Conservation (phyloP, 2,113 vertebrate species). For the Chiloscyllium plagiosum region DNA sequence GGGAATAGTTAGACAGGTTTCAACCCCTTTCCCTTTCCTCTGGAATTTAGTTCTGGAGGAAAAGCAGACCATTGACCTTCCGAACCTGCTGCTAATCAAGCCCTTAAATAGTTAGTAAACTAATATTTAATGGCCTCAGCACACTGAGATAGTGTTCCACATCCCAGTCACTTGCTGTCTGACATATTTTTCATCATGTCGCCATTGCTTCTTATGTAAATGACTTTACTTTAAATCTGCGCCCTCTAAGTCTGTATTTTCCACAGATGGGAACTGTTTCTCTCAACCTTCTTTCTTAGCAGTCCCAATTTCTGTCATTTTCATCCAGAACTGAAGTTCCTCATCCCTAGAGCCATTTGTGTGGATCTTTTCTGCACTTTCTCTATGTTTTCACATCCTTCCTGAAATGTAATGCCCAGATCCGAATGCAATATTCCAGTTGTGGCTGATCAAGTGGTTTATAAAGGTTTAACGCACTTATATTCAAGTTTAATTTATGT, state of each 20-base stretch:
- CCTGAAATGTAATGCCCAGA: not conserved
- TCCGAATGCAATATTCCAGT: not conserved
- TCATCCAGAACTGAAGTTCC: not conserved
- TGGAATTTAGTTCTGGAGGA: no score
- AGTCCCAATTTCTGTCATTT: no score
- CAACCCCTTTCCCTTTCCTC: no score
- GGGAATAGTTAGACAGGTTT: no score
- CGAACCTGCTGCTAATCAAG: no score
- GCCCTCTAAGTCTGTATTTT: not conserved
- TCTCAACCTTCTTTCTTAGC: not conserved
- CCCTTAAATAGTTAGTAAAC: no score
- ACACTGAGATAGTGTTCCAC: not conserved
- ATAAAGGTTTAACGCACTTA: not conserved
- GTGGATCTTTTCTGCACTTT: not conserved
- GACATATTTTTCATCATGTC: not conserved
- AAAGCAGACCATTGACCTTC: no score
- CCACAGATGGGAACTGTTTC: not conserved
- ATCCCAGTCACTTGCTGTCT: not conserved
- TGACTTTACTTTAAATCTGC: not conserved
- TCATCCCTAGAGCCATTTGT: not conserved
- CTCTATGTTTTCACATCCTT: not conserved
- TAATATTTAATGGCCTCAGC: no score
- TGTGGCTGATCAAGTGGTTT: not conserved
- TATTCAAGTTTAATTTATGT: not conserved
- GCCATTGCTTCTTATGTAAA: not conserved